Conservation (phyloP, 2,113 vertebrate genomes). For the Pomatostomus ruficeps region DNA sequence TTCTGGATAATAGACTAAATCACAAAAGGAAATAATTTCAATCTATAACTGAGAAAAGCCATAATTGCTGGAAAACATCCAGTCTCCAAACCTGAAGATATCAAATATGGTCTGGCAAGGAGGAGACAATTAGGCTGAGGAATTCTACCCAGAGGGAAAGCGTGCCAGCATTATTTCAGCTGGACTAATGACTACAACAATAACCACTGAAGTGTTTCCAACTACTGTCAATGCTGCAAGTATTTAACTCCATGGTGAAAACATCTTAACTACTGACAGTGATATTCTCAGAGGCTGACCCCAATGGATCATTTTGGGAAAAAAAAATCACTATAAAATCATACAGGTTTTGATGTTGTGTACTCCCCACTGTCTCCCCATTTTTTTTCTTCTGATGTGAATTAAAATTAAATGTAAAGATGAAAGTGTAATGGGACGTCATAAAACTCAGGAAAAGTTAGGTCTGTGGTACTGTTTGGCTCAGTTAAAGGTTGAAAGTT, state of each 20-base stretch:
- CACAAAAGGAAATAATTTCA: slow-evolving; percentile 51
- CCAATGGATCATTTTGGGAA: not conserved
- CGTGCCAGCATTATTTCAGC: slow-evolving; percentile 34
- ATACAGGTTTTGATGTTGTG: not conserved
- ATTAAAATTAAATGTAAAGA: not conserved
- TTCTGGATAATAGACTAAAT: slow-evolving; percentile 8
- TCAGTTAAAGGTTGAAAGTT: not conserved
- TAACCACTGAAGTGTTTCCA: slow-evolving; percentile 44
- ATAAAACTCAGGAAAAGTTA: not conserved
- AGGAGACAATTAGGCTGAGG: slow-evolving; percentile 54
- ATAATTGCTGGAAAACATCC: slow-evolving; percentile 56
- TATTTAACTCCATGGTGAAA: slow-evolving; percentile 19
- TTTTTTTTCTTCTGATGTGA: not conserved
- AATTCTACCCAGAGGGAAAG: slow-evolving; percentile 52
- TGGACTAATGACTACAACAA: slow-evolving; percentile 43
- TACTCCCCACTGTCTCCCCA: accelerated
- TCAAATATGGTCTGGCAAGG: slow-evolving; percentile 39
- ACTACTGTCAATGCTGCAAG: not conserved
- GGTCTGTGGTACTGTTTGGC: not conserved
- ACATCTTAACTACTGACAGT: not conserved
- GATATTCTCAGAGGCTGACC: not conserved
- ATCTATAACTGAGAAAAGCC: slow-evolving; percentile 36
- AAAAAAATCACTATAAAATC: not conserved
- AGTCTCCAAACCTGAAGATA: slow-evolving; percentile 33
- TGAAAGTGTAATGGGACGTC: not conserved